These are phyloP conservation scores for Limnephilus marmoratus DNA, from an alignment of 2,888 invertebrate genomes.

Conservation along the genomic window DNA sequence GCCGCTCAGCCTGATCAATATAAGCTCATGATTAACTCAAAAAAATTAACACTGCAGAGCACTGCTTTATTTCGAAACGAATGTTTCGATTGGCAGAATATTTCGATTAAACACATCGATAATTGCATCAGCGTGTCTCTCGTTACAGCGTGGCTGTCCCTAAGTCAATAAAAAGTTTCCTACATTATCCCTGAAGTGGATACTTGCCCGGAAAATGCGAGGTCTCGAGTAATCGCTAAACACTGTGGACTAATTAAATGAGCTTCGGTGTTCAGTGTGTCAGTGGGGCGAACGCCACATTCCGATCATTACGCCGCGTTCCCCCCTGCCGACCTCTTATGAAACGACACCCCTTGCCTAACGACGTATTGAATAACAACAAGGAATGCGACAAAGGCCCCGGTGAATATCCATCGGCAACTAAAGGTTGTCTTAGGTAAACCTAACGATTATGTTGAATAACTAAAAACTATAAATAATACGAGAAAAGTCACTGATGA, in stretches of 20 bases:
- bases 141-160: neutral
- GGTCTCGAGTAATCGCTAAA: neutral
- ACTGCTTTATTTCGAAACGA: too few species aligned
- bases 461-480: too few species aligned
- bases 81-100: too few species aligned
- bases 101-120: too few species aligned
- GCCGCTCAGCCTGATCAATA: too few species aligned
- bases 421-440: neutral
- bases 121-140: neutral
- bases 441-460: neutral
- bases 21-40: too few species aligned
- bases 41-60: too few species aligned
- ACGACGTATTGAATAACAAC: conserved; percentile 21
- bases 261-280: conserved; percentile 26
- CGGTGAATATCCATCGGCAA: neutral
- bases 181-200: neutral
- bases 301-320: conserved; percentile 27
- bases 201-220: neutral
- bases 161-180: neutral
- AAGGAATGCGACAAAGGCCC: neutral
- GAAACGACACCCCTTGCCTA: conserved; percentile 18
- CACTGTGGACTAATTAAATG: conserved; percentile 15
- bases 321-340: conserved; percentile 14
- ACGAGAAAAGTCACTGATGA: too few species aligned
- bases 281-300: conserved; percentile 42